phyloP scores from a whole-genome alignment of 35 echinoderm and acorn worm species.

The Ophioderma brevispina region DNA sequence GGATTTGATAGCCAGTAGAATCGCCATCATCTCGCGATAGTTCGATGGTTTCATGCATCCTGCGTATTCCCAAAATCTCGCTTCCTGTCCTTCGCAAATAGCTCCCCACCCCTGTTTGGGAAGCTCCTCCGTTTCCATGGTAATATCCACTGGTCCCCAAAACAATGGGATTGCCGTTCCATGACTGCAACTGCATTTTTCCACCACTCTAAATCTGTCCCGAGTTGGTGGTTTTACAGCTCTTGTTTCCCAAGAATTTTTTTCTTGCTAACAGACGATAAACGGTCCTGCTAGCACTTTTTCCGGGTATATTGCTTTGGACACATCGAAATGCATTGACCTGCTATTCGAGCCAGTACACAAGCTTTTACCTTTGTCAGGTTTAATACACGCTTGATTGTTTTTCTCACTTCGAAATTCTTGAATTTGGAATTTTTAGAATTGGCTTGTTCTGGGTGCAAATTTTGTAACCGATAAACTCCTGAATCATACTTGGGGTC shows the following conservation, averaged over 20 bases:
- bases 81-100: not conserved
- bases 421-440: not conserved
- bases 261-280: not conserved
- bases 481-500: not conserved
- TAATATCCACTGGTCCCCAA: not conserved
- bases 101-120: conserved; percentile 20
- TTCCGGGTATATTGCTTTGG: conserved; percentile 7
- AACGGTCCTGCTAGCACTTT: not conserved
- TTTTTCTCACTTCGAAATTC: not conserved
- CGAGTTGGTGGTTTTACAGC: not conserved
- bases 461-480: no score
- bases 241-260: not conserved
- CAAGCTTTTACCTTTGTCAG: not conserved
- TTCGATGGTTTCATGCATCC: conserved; percentile 16
- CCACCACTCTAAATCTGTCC: conserved; percentile 15
- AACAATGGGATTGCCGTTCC: not conserved
- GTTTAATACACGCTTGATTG: not conserved
- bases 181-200: not conserved
- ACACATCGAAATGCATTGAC: not conserved
- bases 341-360: no score
- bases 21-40: not conserved
- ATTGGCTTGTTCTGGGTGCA: no score
- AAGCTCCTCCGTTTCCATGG: not conserved
- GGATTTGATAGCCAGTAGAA: not conserved
- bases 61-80: not conserved